Evolutionary conservation across 2,113 vertebrate genomes (phyloP).

Genomic region (Labrus mixtus): DNA sequence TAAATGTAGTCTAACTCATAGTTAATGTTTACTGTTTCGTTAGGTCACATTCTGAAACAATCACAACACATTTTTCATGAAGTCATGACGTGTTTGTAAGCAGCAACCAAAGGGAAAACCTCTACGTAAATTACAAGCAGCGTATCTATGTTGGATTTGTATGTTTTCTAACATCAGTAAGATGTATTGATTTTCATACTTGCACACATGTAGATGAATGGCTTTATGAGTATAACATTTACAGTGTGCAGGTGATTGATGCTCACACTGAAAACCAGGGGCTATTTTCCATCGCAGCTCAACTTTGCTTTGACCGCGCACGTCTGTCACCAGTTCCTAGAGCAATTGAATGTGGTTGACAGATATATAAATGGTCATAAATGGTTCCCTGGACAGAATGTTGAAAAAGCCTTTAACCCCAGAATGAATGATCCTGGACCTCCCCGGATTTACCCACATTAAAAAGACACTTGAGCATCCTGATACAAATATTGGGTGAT

Average conservation of each 20-base stretch:
- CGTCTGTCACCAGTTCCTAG: constrained; percentile 73
- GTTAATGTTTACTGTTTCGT: constrained; percentile 42
- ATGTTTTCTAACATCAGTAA: constrained; percentile 70
- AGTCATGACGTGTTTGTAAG: constrained; percentile 47
- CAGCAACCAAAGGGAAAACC: constrained; percentile 53
- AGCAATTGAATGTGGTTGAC: constrained; percentile 67
- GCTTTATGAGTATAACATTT: constrained; percentile 69
- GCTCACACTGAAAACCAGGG: constrained; percentile 61
- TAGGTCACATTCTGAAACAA: constrained; percentile 27
- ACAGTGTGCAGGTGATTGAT: constrained; percentile 76
- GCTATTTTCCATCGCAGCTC: constrained; percentile 73
- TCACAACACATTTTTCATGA: constrained; percentile 37
- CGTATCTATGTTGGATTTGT: constrained; percentile 59
- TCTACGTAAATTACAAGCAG: constrained; percentile 39
- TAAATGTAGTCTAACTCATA: constrained; percentile 1
- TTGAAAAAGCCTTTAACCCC: constrained; percentile 74
- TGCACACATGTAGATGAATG: constrained; percentile 60
- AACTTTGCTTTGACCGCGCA: constrained; percentile 72
- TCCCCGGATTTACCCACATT: constrained; percentile 78
- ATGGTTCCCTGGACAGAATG: constrained; percentile 68
- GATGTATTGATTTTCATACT: constrained; percentile 65
- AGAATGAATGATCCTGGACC: constrained; percentile 70
- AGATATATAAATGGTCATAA: constrained; percentile 75
- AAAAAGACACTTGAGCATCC: constrained; percentile 79
- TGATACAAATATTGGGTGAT: constrained; percentile 78